Base-by-base conservation (phyloP, 2,797 vertebrate genomes). In the Sebastes minor region DNA sequence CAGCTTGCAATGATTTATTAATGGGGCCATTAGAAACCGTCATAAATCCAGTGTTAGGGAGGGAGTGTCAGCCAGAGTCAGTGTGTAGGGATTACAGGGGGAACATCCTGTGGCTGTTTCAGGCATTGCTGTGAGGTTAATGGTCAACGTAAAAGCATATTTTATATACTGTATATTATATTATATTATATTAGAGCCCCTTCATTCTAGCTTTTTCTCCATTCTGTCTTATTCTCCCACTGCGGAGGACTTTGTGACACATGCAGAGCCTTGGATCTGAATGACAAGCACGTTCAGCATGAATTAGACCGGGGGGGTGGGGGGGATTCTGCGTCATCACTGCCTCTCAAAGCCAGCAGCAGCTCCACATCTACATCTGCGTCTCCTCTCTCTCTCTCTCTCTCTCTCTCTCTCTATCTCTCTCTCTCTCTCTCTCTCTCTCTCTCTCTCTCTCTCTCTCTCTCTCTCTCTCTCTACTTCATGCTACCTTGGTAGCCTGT, bases 1-100 rank as follows among this genome's bases (percentile, higher is more conserved):
- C 82, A 62, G 77, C 35, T 23, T 23, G 76, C 79, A 88, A 88
- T 92, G 77, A 89, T 92, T 93, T 90, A 91, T 91, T 92, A 90
- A 93, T 85, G 71, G 73, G 27, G 42, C 83, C 82, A 89, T 93
- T 92, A 89, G 72, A 84, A 76, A 76, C 38, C 66, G 81, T 84
- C 82, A 84, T 56, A 76, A 85, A 83, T 69, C 76, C 63, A 71
- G 4, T 67, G 63, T 76, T 46, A 49, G 30, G 57, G 67, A 59
- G 76, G 25, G 53, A 82, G 35, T 49, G 74, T 88, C 73, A 49
- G 16, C 82, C 85, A 74, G 65, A 53, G 57, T 83, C 56, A 56
- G 10, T 27, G 30, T 60, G 27, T 1, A n/a, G 28, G 60, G 69
- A 71, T 25, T 22, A 52, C 20, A 61, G 14, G 20, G 49, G 9